A percentile compares a stretch with the other conserved stretches of the same genome.
Evolutionary conservation across 2,797 vertebrate species (phyloP).

Genomic region (Rhinatrema bivittatum): DNA sequence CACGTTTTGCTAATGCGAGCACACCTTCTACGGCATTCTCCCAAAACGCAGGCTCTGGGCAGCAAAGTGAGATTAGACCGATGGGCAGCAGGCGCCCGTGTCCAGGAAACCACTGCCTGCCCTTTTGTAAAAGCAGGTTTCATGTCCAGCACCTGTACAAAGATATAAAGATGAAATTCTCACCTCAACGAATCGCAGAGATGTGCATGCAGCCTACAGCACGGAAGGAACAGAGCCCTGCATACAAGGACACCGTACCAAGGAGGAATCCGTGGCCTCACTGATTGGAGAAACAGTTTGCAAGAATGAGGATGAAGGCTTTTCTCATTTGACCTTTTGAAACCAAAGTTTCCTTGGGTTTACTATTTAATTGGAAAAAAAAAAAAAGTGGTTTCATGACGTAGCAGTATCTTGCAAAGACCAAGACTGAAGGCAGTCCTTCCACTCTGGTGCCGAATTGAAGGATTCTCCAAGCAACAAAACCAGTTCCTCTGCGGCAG

Average conservation of each 20-base stretch:
- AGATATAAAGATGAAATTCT: slow-evolving; percentile 1
- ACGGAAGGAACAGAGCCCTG: too few relatives aligned
- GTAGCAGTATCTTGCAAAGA: too few relatives aligned
- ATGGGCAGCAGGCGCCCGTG: slow-evolving; percentile 2
- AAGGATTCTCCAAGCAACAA: too few relatives aligned
- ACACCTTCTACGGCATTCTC: neutral
- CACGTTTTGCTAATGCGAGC: neutral
- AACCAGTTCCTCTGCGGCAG: too few relatives aligned
- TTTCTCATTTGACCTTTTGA: slow-evolving; percentile 38
- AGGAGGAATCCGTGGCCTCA: slow-evolving; percentile 30
- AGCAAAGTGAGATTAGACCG: slow-evolving; percentile 4
- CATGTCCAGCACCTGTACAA: slow-evolving; percentile 8
- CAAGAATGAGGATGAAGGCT: slow-evolving; percentile 24
- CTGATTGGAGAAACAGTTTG: slow-evolving; percentile 38
- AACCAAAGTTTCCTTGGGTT: slow-evolving; percentile 21
- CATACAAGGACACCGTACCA: too few relatives aligned
- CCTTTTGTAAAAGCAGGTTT: slow-evolving; percentile 13
- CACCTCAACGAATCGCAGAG: too few relatives aligned
- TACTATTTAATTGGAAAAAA: slow-evolving; percentile 18
- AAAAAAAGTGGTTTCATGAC: slow-evolving; percentile 1
- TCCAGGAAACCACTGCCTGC: neutral
- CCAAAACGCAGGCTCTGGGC: neutral
- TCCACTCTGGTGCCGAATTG: too few relatives aligned
- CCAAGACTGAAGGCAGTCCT: too few relatives aligned
- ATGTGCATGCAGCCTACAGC: too few relatives aligned